Evolutionary conservation across 2,797 vertebrate species (phyloP), one percentile per base, ranked within the genome.

Genomic region (Poeciliopsis turneri): DNA sequence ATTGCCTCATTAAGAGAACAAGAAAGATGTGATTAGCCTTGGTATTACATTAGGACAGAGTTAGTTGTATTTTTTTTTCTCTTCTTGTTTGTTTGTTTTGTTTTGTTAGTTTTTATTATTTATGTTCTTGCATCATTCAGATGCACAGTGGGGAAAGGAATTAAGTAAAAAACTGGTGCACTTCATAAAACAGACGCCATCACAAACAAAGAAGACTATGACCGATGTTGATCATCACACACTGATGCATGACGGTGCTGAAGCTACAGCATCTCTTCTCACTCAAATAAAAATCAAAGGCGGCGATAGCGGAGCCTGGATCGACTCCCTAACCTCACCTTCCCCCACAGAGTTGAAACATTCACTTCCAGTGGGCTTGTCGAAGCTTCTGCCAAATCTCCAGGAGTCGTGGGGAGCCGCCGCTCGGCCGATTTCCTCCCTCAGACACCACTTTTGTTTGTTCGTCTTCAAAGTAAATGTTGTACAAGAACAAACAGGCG

Each of bases 1-100:
- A 90, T 90, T n/a, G 71, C 76, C 85, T 89, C 82, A 91, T 89
- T 90, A 88, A 74, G 55, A 73, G 74, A 81, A 78, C 78, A 83
- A 84, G 68, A 70, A 76, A 74, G 20, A 82, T 57, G 41, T 23
- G 76, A 45, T 75, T 80, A 76, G 36, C n/a, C 70, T 85, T 74
- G 77, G 53, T 51, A 75, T 84, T 84, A 39, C 66, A 53, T 78
- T 73, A 30, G 76, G 49, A 83, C 72, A 76, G 64, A 85, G 30
- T 61, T 45, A 77, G 13, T 30, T 2, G 15, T 33, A 0, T 55
- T 9, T 53, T 2, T 55, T 12, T 23, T 49, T 8, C 8, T 8
- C 20, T 51, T 49, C 20, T 51, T 23, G 20, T 20, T 51, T 51
- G 18, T 57, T 59, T 61, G n/a, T 64, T 36, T 59, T 61, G n/a